Evolutionary conservation across 2,797 vertebrate genomes (phyloP).

Genomic region (Cryptoprocta ferox): DNA sequence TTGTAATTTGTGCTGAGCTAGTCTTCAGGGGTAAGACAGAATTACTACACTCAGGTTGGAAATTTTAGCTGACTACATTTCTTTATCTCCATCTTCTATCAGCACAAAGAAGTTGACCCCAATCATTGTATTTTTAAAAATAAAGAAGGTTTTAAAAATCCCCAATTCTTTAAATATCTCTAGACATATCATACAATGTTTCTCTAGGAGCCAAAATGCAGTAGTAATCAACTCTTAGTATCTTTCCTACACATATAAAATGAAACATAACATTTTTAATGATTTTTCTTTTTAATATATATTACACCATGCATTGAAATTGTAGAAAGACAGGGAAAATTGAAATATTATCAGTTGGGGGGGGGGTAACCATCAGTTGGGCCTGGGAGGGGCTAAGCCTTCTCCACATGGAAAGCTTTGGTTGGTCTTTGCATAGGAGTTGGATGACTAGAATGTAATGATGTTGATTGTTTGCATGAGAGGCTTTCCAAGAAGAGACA

Average conservation of each 20-base stretch:
- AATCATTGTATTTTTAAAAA: constrained; percentile 4
- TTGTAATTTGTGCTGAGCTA: not conserved
- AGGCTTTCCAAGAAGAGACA: constrained; percentile 1
- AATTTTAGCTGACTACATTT: not conserved
- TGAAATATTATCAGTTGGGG: not conserved
- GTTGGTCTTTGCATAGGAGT: not conserved
- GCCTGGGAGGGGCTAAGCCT: not conserved
- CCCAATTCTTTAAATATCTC: not conserved
- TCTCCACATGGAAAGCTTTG: not conserved
- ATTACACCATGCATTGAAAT: not conserved
- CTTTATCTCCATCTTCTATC: not conserved
- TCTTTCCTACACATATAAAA: not conserved
- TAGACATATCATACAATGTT: not conserved
- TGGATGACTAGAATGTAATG: not conserved
- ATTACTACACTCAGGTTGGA: not conserved
- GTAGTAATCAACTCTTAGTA: not conserved
- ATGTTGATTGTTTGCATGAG: not conserved
- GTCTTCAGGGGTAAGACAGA: not conserved
- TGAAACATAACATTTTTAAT: not conserved
- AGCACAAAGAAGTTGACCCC: not conserved
- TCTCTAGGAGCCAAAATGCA: not conserved
- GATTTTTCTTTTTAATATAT: not conserved
- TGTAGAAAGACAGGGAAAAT: not conserved
- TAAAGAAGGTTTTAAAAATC: not conserved
- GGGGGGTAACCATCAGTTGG: not conserved